phyloP scores from a whole-genome alignment of 2,888 invertebrate genomes.

The Aradus depressus region DNA sequence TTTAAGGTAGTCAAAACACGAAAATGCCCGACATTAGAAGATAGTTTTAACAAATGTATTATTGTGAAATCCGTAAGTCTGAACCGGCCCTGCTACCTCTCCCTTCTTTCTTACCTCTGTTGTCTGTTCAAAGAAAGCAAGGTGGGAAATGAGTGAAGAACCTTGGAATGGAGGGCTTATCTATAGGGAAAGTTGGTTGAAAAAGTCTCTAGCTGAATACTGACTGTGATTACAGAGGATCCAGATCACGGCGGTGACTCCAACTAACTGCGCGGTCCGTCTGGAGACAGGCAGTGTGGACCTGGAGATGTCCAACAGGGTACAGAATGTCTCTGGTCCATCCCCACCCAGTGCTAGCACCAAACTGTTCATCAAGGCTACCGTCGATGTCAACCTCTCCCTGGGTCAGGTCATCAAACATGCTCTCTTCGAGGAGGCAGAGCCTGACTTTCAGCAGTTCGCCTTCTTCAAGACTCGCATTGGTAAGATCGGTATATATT shows the following conservation, averaged over 20 bases:
- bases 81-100: too few relatives aligned
- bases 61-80: too few relatives aligned
- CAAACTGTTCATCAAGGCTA: conserved; percentile 66
- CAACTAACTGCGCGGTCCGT: conserved; percentile 90
- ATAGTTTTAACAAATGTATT: too few relatives aligned
- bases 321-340: conserved; percentile 66
- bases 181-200: background rate
- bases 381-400: conserved; percentile 87
- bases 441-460: conserved; percentile 93
- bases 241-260: conserved; percentile 95
- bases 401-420: conserved; percentile 90
- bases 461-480: conserved; percentile 96
- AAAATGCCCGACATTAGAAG: too few relatives aligned
- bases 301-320: conserved; percentile 84
- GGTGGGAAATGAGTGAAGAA: too few relatives aligned
- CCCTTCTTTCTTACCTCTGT: too few relatives aligned
- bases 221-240: conserved; percentile 52
- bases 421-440: conserved; percentile 92
- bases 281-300: conserved; percentile 91
- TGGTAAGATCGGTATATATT: conserved; percentile 46
- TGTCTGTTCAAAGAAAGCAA: too few relatives aligned
- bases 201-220: background rate
- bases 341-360: conserved; percentile 49
- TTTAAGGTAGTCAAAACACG: too few relatives aligned
- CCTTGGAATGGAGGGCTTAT: too few relatives aligned